A percentile compares a stretch with the other conserved stretches of the same genome.
Evolutionary conservation across 2,113 vertebrate genomes (phyloP).

Genomic region (Phycodurus eques): DNA sequence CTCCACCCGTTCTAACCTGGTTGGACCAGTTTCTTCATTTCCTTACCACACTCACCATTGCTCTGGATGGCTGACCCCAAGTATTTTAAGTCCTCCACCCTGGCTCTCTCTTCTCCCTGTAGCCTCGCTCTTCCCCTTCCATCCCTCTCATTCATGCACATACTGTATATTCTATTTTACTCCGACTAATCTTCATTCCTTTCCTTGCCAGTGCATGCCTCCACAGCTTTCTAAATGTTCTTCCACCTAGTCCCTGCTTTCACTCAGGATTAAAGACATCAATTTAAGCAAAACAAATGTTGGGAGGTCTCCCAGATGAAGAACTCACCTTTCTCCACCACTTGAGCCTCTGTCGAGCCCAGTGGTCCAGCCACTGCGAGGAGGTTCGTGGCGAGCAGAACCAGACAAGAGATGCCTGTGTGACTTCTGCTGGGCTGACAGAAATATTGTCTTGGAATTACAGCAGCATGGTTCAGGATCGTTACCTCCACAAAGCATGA

Average conservation of each 20-base stretch:
- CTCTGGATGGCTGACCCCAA: no score
- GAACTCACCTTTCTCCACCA: constrained; percentile 94
- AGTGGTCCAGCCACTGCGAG: constrained; percentile 95
- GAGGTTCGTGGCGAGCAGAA: constrained; percentile 88
- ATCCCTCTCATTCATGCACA: no score
- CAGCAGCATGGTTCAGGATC: background rate
- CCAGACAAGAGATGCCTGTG: constrained; percentile 84
- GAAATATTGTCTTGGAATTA: constrained; percentile 10
- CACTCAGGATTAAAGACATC: background rate
- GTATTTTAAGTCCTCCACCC: no score
- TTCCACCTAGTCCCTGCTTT: no score
- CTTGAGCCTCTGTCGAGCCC: constrained; percentile 86
- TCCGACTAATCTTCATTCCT: no score
- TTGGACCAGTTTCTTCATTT: no score
- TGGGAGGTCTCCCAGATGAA: background rate
- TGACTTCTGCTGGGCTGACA: constrained; percentile 82
- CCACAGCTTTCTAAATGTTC: background rate
- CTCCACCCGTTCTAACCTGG: no score
- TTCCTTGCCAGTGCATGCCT: no score
- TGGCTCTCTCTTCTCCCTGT: no score
- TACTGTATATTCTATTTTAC: no score
- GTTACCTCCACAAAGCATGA: background rate
- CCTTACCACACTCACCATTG: no score
- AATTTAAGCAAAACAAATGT: background rate
- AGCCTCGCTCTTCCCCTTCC: no score